These are phyloP conservation scores for Venusia cambrica DNA, from an alignment of 2,888 invertebrate species.

Conservation along the genomic window DNA sequence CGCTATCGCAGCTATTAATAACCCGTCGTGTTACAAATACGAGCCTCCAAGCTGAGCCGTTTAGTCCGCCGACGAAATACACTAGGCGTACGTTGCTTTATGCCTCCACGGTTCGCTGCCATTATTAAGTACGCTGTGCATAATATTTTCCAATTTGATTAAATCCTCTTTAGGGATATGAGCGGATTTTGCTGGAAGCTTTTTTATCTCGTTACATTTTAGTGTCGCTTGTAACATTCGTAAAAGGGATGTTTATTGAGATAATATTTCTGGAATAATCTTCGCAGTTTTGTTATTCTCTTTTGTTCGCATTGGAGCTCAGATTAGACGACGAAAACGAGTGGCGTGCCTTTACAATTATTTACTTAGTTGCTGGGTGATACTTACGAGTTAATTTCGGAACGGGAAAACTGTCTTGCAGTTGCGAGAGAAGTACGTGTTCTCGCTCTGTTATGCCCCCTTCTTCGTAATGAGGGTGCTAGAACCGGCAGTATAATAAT, in stretches of 20 bases:
- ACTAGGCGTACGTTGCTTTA: slow-evolving; percentile 60
- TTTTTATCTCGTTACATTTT: slow-evolving; percentile 37
- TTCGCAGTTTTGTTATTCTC: slow-evolving; percentile 16
- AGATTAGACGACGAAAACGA: slow-evolving; percentile 12
- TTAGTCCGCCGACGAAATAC: slow-evolving; percentile 65
- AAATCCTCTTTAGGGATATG: slow-evolving; percentile 45
- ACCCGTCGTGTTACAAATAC: slow-evolving; percentile 69
- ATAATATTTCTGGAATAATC: slow-evolving; percentile 12
- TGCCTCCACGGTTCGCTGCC: slow-evolving; percentile 34
- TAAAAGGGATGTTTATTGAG: slow-evolving; percentile 11
- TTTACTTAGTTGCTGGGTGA: slow-evolving; percentile 24
- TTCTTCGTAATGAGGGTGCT: slow-evolving; percentile 40
- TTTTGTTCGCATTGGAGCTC: too few species aligned
- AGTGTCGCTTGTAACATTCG: slow-evolving; percentile 24
- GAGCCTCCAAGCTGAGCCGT: slow-evolving; percentile 57
- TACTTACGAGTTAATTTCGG: slow-evolving; percentile 39
- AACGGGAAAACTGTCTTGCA: slow-evolving; percentile 44
- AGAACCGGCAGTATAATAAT: slow-evolving; percentile 38
- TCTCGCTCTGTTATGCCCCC: slow-evolving; percentile 37
- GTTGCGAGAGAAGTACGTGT: slow-evolving; percentile 38
- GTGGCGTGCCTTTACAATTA: slow-evolving; percentile 19
- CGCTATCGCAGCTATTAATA: slow-evolving; percentile 76
- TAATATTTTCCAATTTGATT: slow-evolving; percentile 44
- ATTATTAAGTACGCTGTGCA: slow-evolving; percentile 40
- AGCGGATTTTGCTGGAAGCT: slow-evolving; percentile 32